phyloP scores from a whole-genome alignment of 2,797 vertebrate species.

The Aeoliscus strigatus region DNA sequence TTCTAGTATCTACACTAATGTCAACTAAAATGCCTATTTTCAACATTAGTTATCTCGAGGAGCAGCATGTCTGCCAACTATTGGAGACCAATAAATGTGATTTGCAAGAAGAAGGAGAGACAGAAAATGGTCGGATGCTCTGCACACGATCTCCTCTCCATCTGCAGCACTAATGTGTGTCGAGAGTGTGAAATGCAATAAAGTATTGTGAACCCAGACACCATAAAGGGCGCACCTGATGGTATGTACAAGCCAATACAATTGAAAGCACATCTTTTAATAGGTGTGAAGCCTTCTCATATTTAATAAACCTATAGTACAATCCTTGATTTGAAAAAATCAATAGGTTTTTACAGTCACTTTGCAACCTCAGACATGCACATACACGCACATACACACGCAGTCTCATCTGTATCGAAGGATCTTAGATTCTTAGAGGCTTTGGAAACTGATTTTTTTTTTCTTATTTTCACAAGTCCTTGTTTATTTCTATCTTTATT shows the following conservation, averaged over 20 bases:
- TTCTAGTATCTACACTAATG: too few relatives aligned
- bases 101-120: constrained; percentile 37
- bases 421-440: too few relatives aligned
- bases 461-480: constrained; percentile 41
- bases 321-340: constrained; percentile 67
- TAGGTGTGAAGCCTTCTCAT: constrained; percentile 61
- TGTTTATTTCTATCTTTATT: constrained; percentile 64
- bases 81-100: constrained; percentile 35
- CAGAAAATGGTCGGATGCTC: constrained; percentile 34
- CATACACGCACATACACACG: constrained; percentile 4
- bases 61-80: too few relatives aligned
- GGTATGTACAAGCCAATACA: constrained; percentile 65
- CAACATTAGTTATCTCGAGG: too few relatives aligned
- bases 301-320: constrained; percentile 52
- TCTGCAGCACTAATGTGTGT: constrained; percentile 53
- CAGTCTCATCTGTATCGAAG: constrained; percentile 47
- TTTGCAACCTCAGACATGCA: constrained; percentile 14
- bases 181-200: constrained; percentile 64
- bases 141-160: constrained; percentile 13
- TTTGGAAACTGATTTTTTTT: constrained; percentile 54
- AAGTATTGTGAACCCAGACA: constrained; percentile 55
- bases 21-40: too few relatives aligned
- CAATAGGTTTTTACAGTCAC: constrained; percentile 63
- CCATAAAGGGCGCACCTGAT: constrained; percentile 53
- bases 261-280: constrained; percentile 70